These are phyloP conservation scores for Otolemur crassicaudatus DNA, from an alignment of 2,797 vertebrate species.

Conservation along the genomic window DNA sequence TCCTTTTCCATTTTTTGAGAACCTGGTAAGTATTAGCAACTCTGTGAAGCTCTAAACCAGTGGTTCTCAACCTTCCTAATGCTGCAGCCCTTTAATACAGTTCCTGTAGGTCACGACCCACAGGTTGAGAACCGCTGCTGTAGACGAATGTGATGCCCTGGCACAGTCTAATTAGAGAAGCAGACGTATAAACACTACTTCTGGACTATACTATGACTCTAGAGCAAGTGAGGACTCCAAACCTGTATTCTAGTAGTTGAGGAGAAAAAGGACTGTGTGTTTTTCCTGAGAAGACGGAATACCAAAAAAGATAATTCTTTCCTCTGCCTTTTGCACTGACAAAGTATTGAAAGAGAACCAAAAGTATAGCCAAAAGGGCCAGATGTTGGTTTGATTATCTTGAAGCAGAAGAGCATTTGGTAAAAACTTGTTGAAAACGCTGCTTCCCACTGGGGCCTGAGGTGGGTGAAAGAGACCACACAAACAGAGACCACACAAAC, in stretches of 20 bases:
- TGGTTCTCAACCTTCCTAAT: too few species aligned
- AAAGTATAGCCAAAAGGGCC: neutral
- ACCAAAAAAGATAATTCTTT: slow-evolving; percentile 5
- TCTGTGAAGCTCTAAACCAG: too few species aligned
- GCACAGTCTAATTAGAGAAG: neutral
- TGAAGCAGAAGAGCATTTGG: slow-evolving; percentile 1
- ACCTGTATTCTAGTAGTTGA: neutral
- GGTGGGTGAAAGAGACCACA: neutral
- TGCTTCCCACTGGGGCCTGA: neutral
- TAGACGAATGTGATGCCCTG: too few species aligned
- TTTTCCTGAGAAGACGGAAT: neutral
- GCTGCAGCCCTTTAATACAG: too few species aligned
- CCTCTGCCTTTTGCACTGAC: neutral
- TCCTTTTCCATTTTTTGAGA: neutral
- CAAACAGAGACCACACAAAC: neutral
- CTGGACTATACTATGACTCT: neutral
- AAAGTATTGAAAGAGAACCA: neutral
- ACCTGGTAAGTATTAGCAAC: neutral
- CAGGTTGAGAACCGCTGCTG: too few species aligned
- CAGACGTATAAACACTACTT: neutral
- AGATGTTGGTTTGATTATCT: neutral
- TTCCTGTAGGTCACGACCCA: too few species aligned
- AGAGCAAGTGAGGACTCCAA: neutral
- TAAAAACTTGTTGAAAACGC: neutral
- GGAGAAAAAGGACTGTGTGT: neutral